Evolutionary conservation across 2,888 invertebrate species (phyloP), one percentile per base, ranked within the genome.

Genomic region (Rhimphoctona megacephalus): DNA sequence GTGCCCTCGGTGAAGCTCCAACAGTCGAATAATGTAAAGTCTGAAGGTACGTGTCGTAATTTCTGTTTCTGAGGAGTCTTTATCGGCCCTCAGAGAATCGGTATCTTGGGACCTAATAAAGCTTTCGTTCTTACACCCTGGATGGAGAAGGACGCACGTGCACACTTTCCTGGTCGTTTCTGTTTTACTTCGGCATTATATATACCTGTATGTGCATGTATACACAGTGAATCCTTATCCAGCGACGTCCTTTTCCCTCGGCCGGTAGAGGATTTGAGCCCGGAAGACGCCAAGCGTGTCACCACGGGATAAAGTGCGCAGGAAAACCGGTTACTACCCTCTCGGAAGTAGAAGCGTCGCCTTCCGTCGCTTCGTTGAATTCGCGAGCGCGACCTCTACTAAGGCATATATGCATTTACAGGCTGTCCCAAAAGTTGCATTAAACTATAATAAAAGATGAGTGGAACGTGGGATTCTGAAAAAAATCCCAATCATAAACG

Each of bases 51-150:
- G 22, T 43, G 85, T 83, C 81, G 86, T 83, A 86, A 83, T 86
- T 86, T 83, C 83, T 83, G 85, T 86, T 85, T 85, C 83, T 72
- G 80, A 86, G 57, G 80, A 84, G 83, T 87, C 85, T 87, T 85
- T 87, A 89, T 89, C 80, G 88, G 86, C 43, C 88, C 78, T 70
- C 49, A 7, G 87, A 84, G 87, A 85, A 78, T 84, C 81, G 80
- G 83, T 88, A 85, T 88, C 86, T 66, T 57, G 86, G 81, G 86
- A 85, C 85, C 88, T 88, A 88, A 89, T 89, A 88, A 85, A 89
- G 86, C 83, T 88, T 82, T 67, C 66, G 76, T 80, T 78, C 69
- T 33, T 70, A 70, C 46, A 61, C 22, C 52, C 69, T 33, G 36
- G 36, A 22, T 72, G 14, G 69, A 77, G 67, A 72, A 81, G 70